Conservation (phyloP, 1,140 invertebrate genomes). For the Latrodectus geometricus region DNA sequence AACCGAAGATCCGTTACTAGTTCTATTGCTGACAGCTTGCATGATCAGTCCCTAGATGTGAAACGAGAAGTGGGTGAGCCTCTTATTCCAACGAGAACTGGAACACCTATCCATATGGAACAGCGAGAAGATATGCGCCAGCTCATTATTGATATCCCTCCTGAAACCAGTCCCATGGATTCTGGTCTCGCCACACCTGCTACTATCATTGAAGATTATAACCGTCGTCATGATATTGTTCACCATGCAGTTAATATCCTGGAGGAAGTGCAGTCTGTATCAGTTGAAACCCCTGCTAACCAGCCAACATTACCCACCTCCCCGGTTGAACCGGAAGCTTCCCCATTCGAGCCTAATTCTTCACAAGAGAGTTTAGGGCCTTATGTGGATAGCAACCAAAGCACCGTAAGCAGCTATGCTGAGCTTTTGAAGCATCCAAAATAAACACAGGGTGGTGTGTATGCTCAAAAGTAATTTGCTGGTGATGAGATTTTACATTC, state of each 20-base stretch:
- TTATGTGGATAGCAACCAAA: slow-evolving; percentile 63
- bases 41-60: slow-evolving; percentile 32
- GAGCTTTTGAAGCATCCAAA: slow-evolving; percentile 61
- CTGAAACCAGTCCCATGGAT: slow-evolving; percentile 6
- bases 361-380: slow-evolving; percentile 63
- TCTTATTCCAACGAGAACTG: slow-evolving; percentile 36
- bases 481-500: slow-evolving; percentile 12
- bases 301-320: background rate
- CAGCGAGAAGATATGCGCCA: slow-evolving; percentile 16
- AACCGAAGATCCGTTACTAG: slow-evolving; percentile 42
- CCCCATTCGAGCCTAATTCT: slow-evolving; percentile 62
- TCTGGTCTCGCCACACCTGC: slow-evolving; percentile 30
- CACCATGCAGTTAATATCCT: slow-evolving; percentile 1
- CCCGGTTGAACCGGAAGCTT: slow-evolving; percentile 20
- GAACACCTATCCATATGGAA: slow-evolving; percentile 45
- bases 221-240: slow-evolving; percentile 17
- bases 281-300: background rate
- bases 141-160: slow-evolving; percentile 32
- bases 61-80: slow-evolving; percentile 29
- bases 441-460: slow-evolving; percentile 27
- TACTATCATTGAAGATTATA: slow-evolving; percentile 30
- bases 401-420: slow-evolving; percentile 64
- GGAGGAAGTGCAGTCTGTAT: background rate
- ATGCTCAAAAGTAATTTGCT: slow-evolving; percentile 27
- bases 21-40: slow-evolving; percentile 46